Base-by-base conservation (phyloP, 2,797 vertebrate species). In the Tragelaphus eurycerus region DNA sequence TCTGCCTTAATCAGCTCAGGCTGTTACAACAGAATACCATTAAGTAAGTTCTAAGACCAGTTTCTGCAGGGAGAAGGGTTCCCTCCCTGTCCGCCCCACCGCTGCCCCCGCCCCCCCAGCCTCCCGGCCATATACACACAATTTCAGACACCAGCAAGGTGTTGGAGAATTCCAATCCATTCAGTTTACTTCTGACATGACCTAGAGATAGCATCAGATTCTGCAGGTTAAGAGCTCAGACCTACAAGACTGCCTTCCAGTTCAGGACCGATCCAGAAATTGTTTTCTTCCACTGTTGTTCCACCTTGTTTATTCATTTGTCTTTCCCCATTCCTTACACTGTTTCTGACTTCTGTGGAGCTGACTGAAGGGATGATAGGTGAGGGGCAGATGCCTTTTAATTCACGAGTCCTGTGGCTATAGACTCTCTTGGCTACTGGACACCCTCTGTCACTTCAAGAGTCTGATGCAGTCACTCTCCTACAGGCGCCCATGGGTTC, bases 241-340 rank as follows among this genome's bases (percentile, higher is more conserved):
- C 50, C 79, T 82, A 82, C 31, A 54, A 83, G 52, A 50, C 16
- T 89, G 86, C 13, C 17, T 89, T 27, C 34, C 29, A 55, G 8
- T 84, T 89, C 78, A 89, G 38, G 31, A 31, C 29, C 43, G 16
- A 92, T 55, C 62, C 64, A 89, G 64, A 89, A 89, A 89, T 25
- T 84, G n/a, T 92, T 54, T 87, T 64, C 31, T 82, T 83, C 43
- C 15, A 55, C n/a, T 57, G 43, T 78, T 89, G 27, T 25, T 84
- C 15, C 3, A 78, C 57, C 6, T 54, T 54, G 34, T 29, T 60
- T 59, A 74, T 82, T 5, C 31, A n/a, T 95, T 82, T 82, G 12
- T 84, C 29, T 52, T 23, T 9, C 6, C 2, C 8, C 2, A 27
- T 5, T 76, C 4, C 54, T 62, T 84, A 93, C 54, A 17, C 31